Base-by-base conservation (phyloP, 2,888 invertebrate genomes). In the Electrophaes corylata region DNA sequence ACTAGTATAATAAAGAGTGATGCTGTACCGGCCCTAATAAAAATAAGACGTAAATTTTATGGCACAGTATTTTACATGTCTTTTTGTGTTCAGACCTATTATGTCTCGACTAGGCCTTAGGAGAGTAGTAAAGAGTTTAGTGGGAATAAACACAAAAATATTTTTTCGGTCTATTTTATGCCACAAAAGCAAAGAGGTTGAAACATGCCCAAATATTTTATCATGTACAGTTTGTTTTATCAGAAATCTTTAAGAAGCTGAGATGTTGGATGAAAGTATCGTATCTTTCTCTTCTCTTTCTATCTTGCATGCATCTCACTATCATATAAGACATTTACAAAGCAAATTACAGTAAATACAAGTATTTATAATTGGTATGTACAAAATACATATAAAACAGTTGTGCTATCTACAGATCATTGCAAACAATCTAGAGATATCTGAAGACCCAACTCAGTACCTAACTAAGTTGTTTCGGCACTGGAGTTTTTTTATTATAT, bases 11-110 rank as follows among this genome's bases (percentile, higher is more conserved):
- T 41, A 66, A 55, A 56, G 55, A 60, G 46, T 55, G 58, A 53
- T 64, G 60, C 56, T 64, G 58, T 64, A 60, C 51, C 41, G 40
- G 29, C 35, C 29, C 57, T 63, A 65, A 67, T 69, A 70, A 72
- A 70, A 67, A 55, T 45, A 35, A 37, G 61, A 54, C 61, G 56
- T 70, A 70, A 67, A 70, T 64, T 66, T 65, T 51, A 56, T 63
- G 56, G 55, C 47, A 44, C 44, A 55, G 55, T 43, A 46, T 60
- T 57, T 53, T 58, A 49, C 58, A 59, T 60, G 55, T 53, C 57
- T 62, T 60, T 60, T 67, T 62, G 66, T 65, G 55, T 56, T 56
- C 26, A 40, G 41, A 57, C 57, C 56, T 60, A 58, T 58, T 51
- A 61, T 41, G 57, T 51, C 57, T 47, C 51, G 57, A 47, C 57